Base-by-base conservation (phyloP, 2,888 invertebrate species). In the Dioctria linearis region DNA sequence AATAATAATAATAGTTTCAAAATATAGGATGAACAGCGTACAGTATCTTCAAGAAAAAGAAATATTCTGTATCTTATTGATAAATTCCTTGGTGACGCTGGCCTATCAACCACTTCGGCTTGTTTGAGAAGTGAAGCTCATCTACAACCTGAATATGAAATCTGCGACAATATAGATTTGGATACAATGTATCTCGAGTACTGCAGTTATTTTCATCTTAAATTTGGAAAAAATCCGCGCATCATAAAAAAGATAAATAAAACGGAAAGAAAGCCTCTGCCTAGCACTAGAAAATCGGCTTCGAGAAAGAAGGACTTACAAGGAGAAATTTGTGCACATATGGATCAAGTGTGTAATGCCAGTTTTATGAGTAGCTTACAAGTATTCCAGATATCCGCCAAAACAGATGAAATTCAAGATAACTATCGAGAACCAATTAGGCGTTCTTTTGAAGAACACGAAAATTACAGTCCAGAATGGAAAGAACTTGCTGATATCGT, bases 111-210 rank as follows among this genome's bases (percentile, higher is more conserved):
- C 81, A 90, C 94, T 0, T 94, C 94, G 0, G 92, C 93, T 76
- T 87, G 90, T 8, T 90, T 98, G 81, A 90, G 90, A 42, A 89
- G 90, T 37, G 98, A 98, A 88, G 95, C 96, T 0, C 92, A 92
- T 61, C 89, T 97, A 8, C 84, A 86, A n/a, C 90, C 93, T 0
- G 91, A 91, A 5, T 93, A 92, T 86, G 91, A 92, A 85, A 91
- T 97, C 54, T 98, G 98, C 88, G 98, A 98, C 86, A 98, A 98
- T 86, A 93, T 98, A 80, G 97, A 97, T 87, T 90, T 98, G 86
- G 95, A 95, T 83, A 94, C 95, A 61, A 94, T 98, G 83, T 89
- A 98, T 80, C 93, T 96, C 90, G 97, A 98, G 85, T 98, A 95
- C 88, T 94, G 94, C 86, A 94, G 95, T 83, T 98, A 95, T 88